Base-by-base conservation (phyloP, 2,888 invertebrate genomes). In the Cylloceria caligata region DNA sequence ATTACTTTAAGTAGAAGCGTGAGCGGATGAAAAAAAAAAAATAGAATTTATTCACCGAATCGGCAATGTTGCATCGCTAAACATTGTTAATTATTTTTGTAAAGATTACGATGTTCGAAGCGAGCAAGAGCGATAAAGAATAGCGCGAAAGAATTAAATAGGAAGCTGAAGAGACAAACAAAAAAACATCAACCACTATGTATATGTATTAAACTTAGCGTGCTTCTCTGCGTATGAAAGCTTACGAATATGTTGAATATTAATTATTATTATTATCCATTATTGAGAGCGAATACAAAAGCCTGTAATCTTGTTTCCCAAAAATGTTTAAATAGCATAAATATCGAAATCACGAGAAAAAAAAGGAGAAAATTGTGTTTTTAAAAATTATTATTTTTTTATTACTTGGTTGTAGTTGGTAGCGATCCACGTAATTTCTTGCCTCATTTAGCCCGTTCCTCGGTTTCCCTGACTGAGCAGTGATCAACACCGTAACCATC, bases 81-180 rank as follows among this genome's bases (percentile, higher is more conserved):
- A 89, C 89, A 91, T 91, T 91, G 90, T 91, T 91, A 76, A 90
- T 91, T 91, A 91, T 91, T 91, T 92, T 91, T 91, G 90, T 91
- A 91, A 91, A 90, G 87, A 64, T 57, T 47, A 71, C 76, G 74
- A 84, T 62, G 57, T 45, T 52, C 34, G 9, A n/a, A 60, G 57
- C 34, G 34, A 34, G 16, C 30, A 19, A 34, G n/a, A 13, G 1
- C 27, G 27, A 55, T 55, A 16, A 42, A 78, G 65, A 55, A 74
- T 81, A 80, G 71, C 47, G 52, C 67, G 60, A 49, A 75, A 49
- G 11, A 75, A 68, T 79, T 65, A 62, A 73, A 24, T 30, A 49
- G 21, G 47, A 42, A 45, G 45, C 52, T 49, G 81, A 68, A 80
- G 71, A 84, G 19, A 79, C 36, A 73, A 69, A 84, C 71, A 78